Conservation (phyloP, 1,140 invertebrate genomes). For the Meloidogyne chitwoodi region DNA sequence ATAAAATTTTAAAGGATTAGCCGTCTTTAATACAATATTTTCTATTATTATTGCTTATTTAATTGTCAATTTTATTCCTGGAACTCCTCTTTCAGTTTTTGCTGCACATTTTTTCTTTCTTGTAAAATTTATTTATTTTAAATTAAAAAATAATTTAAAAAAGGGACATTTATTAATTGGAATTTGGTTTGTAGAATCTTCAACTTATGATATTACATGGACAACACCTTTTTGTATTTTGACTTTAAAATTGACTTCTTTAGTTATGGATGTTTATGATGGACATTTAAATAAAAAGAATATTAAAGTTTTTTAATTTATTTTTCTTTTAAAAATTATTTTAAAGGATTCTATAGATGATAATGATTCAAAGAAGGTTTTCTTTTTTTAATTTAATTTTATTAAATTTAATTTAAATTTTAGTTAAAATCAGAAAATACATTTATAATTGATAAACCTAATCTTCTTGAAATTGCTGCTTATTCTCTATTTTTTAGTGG, state of each 20-base stretch:
- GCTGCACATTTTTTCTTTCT: conserved; percentile 61
- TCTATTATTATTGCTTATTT: conserved; percentile 32
- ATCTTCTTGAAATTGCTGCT: conserved; percentile 61
- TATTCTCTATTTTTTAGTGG: conserved; percentile 61
- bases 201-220: conserved; percentile 62
- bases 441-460: conserved; percentile 58
- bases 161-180: conserved; percentile 62
- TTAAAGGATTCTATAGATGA: too few species aligned
- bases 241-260: conserved; percentile 61
- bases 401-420: too few species aligned
- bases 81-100: conserved; percentile 58
- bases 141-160: conserved; percentile 22
- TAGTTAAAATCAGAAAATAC: conserved; percentile 15
- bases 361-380: too few species aligned
- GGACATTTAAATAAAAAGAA: conserved; percentile 54
- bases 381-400: too few species aligned
- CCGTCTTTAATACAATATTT: conserved; percentile 34
- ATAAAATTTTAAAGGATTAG: conserved; percentile 18
- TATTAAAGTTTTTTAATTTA: neutral
- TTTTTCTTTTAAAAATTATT: too few species aligned
- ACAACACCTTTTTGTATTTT: conserved; percentile 65
- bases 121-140: conserved; percentile 38
- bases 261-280: conserved; percentile 64
- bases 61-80: conserved; percentile 57
- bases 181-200: conserved; percentile 30